Evolutionary conservation across 2,888 invertebrate genomes (phyloP), one percentile per base, ranked within the genome.

Genomic region (Subacronicta megacephala): DNA sequence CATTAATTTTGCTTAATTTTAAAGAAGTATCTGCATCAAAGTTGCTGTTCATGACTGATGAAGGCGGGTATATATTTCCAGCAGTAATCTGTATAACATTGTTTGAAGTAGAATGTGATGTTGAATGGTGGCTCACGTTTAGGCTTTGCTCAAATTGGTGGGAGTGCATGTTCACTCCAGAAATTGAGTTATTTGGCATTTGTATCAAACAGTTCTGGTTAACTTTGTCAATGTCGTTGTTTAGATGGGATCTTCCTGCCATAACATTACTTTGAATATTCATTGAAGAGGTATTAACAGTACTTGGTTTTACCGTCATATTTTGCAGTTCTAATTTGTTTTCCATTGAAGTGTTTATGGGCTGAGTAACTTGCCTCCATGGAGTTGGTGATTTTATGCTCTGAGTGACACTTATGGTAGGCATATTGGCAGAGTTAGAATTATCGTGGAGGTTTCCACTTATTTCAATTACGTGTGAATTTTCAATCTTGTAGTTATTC

Each of bases 51-150:
- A 93, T 90, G 3, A 81, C 83, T 9, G 92, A 87, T 31, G 91
- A 85, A 13, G 93, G 92, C 12, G 92, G 81, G 65, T 93, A 93
- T 65, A 94, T 93, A 64, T 93, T 94, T 55, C 94, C 94, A 59
- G 94, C 88, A 61, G 91, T 88, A 64, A 94, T 94, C 79, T 94
- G 94, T 61, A 94, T 94, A 5, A 94, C 88, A 70, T 94, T 94
- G 72, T 92, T 94, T 1, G 91, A 84, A 9, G 90, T 83, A 3
- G 90, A 82, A 73, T 92, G 92, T 15, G 83, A 78, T 41, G 90
- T 77, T 3, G 91, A 85, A 72, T 93, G 92, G 66, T 92, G 93
- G 64, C 89, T 93, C 7, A 88, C 87, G 66, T 88, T 92, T 15
- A 89, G 63, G 35, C 78, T 87, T 3, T 89, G 81, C 43, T 93